Evolutionary conservation across 2,113 vertebrate genomes (phyloP).

Genomic region (Heteronetta atricapilla): DNA sequence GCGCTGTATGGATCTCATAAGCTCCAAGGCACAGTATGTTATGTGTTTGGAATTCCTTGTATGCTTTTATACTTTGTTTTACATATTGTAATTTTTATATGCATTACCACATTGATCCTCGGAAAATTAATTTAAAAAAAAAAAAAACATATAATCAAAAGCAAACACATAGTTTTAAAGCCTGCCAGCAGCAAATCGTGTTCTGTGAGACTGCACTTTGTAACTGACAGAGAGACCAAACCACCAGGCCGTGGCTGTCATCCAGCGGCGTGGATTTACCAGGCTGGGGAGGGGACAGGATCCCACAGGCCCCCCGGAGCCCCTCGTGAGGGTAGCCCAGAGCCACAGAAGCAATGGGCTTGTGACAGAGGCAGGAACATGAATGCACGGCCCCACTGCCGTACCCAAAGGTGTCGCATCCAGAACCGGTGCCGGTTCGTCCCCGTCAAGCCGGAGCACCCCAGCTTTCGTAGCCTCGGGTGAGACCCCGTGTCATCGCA

Average conservation of each 20-base stretch:
- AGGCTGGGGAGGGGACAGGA: neutral
- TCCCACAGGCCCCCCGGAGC: neutral
- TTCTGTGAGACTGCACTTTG: slow-evolving; percentile 60
- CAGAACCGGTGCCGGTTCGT: neutral
- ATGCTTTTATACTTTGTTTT: slow-evolving; percentile 71
- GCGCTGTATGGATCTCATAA: slow-evolving; percentile 60
- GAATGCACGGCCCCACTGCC: fast-evolving
- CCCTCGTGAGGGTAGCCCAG: neutral
- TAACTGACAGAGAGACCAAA: slow-evolving; percentile 57
- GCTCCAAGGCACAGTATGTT: slow-evolving; percentile 69
- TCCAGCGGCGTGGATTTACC: slow-evolving; percentile 1
- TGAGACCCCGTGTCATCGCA: fast-evolving
- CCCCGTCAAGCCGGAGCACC: neutral
- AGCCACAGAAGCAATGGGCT: fast-evolving
- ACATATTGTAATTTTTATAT: slow-evolving; percentile 71
- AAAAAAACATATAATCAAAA: slow-evolving; percentile 59
- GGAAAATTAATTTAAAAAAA: slow-evolving; percentile 63
- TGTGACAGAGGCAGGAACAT: neutral
- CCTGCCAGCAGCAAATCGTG: slow-evolving; percentile 60
- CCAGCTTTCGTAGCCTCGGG: neutral
- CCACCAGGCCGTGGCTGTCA: neutral
- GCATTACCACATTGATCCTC: slow-evolving; percentile 66
- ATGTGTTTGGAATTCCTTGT: slow-evolving; percentile 69
- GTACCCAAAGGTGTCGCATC: neutral
- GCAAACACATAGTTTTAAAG: slow-evolving; percentile 60